Conservation (phyloP, 2,113 vertebrate species). For the Mormyrus lacerda region DNA sequence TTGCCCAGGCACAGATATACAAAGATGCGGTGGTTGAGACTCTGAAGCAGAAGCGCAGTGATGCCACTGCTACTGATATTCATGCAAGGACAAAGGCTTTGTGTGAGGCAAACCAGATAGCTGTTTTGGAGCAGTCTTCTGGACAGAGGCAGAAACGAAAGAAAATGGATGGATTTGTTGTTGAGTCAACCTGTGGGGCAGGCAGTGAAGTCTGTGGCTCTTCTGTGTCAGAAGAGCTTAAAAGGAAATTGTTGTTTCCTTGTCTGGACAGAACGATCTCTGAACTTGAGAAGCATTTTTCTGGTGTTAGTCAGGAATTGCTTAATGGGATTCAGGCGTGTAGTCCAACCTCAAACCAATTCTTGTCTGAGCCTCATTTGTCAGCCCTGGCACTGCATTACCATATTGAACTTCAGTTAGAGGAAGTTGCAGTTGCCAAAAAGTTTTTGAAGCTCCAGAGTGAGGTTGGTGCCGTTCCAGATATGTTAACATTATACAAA, state of each 20-base stretch:
- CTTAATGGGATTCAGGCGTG: slow-evolving; percentile 17
- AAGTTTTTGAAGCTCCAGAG: slow-evolving; percentile 5
- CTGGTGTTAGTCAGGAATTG: slow-evolving; percentile 8
- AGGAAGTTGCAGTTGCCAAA: slow-evolving; percentile 25
- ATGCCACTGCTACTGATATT: background rate
- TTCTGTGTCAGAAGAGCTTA: background rate
- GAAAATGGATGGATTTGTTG: slow-evolving; percentile 12
- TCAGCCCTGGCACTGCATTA: slow-evolving; percentile 20
- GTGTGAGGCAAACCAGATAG: slow-evolving; percentile 12
- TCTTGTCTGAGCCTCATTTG: slow-evolving; percentile 21
- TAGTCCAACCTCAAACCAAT: slow-evolving; percentile 14
- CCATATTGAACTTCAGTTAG: slow-evolving; percentile 13
- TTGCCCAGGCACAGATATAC: background rate
- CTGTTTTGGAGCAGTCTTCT: background rate
- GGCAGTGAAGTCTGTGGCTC: background rate
- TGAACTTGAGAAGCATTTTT: too few species aligned
- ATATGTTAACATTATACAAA: slow-evolving; percentile 7
- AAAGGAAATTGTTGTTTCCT: background rate
- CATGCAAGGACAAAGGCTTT: background rate
- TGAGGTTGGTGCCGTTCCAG: slow-evolving; percentile 15
- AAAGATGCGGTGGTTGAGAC: background rate
- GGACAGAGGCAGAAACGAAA: slow-evolving; percentile 3
- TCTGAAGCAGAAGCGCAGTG: background rate
- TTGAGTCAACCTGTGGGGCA: background rate
- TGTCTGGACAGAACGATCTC: too few species aligned